Conservation (phyloP, 2,113 vertebrate genomes). For the Semnopithecus entellus region DNA sequence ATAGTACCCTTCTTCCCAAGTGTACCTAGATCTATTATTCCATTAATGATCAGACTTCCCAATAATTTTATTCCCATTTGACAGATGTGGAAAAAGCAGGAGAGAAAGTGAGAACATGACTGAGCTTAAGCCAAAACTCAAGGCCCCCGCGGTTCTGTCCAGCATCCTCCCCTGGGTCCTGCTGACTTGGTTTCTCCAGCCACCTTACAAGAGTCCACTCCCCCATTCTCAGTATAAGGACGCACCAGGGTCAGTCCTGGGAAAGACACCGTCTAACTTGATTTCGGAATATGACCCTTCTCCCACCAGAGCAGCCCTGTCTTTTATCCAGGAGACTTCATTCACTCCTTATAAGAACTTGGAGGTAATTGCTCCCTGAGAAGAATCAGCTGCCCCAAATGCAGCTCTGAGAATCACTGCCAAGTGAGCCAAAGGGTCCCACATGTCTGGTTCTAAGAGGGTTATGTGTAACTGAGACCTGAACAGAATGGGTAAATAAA, state of each 20-base stretch:
- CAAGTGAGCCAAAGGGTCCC: not conserved
- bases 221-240: not conserved
- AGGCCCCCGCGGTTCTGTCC: not conserved
- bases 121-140: not conserved
- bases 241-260: rapidly evolving
- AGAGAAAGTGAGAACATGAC: not conserved
- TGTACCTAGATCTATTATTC: not conserved
- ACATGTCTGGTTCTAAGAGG: not conserved
- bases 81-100: not conserved
- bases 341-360: not conserved
- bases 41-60: not conserved
- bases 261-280: not conserved
- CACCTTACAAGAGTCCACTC: not conserved
- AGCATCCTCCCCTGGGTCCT: not conserved
- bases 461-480: not conserved
- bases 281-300: not conserved
- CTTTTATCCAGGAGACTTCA: not conserved
- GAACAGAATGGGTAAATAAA: not conserved
- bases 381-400: not conserved
- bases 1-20: not conserved
- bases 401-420: not conserved
- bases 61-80: not conserved
- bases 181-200: not conserved
- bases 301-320: not conserved
- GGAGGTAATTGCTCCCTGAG: not conserved